Evolutionary conservation across 1,140 invertebrate genomes (phyloP).

Genomic region (Drosophila bocki): DNA sequence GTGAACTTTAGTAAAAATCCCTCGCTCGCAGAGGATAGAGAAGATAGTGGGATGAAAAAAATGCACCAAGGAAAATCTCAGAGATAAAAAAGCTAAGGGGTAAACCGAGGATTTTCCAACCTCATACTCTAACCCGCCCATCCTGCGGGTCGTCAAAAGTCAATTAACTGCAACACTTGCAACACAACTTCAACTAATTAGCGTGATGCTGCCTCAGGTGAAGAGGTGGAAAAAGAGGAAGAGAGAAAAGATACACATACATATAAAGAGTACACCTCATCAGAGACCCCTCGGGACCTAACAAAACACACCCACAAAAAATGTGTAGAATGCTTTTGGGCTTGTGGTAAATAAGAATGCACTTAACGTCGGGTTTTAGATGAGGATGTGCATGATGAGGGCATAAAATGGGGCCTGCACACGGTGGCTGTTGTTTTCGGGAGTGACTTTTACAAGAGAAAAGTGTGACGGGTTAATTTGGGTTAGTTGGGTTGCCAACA

Average conservation of each 20-base stretch:
- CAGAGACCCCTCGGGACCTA: conserved; percentile 5
- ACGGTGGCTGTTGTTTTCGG: neutral
- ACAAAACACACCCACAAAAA: conserved; percentile 39
- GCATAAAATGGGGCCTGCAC: neutral
- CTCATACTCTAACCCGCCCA: neutral
- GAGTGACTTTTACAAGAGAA: conserved; percentile 19
- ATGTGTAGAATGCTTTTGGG: conserved; percentile 58
- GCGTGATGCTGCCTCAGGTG: conserved; percentile 60
- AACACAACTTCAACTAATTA: conserved; percentile 78
- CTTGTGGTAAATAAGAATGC: conserved; percentile 58
- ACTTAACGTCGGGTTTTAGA: conserved; percentile 53
- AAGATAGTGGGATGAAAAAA: neutral
- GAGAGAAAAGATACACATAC: neutral
- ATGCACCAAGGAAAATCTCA: conserved; percentile 28
- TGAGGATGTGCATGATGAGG: conserved; percentile 14
- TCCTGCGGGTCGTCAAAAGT: conserved; percentile 69
- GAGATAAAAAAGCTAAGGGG: conserved; percentile 44
- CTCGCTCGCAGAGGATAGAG: neutral
- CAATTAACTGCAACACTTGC: conserved; percentile 80
- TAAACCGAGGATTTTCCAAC: conserved; percentile 40
- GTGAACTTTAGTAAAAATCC: conserved; percentile 49
- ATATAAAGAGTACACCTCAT: conserved; percentile 17
- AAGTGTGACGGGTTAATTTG: conserved; percentile 37
- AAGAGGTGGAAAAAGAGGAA: neutral
- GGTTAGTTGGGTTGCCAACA: conserved; percentile 20